Evolutionary conservation across 2,113 vertebrate species (phyloP), one percentile per base, ranked within the genome.

Genomic region (Nesoenas mayeri): DNA sequence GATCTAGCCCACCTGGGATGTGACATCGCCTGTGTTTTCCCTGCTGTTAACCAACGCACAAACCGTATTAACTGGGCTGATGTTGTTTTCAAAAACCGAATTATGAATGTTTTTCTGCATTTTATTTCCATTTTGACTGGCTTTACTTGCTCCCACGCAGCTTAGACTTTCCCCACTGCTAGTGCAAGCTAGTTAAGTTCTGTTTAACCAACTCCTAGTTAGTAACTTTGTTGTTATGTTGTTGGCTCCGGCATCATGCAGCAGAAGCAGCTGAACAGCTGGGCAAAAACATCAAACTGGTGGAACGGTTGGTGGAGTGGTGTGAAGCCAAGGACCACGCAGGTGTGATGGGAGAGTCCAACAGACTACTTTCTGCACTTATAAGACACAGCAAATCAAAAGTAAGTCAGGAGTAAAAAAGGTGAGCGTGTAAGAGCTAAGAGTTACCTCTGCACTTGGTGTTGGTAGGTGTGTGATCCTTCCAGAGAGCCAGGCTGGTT

Each of bases 331-430:
- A 99, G 97, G 99, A 99, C 84, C 99, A 99, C 0, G 99, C 99
- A 3, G 99, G 99, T 31, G 99, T 99, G 93, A 99, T 99, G 99
- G 99, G 99, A 42, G 99, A 99, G 97, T 99, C 99, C 51, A 99
- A 99, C 98, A 97, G 99, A 95, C 98, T 99, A 47, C 98, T 99
- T 34, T 99, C 99, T 1, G 99, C 99, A 7, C 99, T 99, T 77
- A 99, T 99, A 89, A 98, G 99, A 85, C 99, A 99, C 98, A 99
- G 99, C 98, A 99, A 99, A 98, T 99, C 99, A 91, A 99, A 99
- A 99, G 99, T 99, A 96, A 97, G 98, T 97, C 58, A 73, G 40
- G 19, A 50, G 51, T 47, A 24, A 8, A 70, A 80, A 95, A 58
- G 25, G 10, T 67, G 44, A 77, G 11, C 53, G 53, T 48, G 29